phyloP scores from a whole-genome alignment of 2,888 invertebrate species.

The Andrena haemorrhoa region DNA sequence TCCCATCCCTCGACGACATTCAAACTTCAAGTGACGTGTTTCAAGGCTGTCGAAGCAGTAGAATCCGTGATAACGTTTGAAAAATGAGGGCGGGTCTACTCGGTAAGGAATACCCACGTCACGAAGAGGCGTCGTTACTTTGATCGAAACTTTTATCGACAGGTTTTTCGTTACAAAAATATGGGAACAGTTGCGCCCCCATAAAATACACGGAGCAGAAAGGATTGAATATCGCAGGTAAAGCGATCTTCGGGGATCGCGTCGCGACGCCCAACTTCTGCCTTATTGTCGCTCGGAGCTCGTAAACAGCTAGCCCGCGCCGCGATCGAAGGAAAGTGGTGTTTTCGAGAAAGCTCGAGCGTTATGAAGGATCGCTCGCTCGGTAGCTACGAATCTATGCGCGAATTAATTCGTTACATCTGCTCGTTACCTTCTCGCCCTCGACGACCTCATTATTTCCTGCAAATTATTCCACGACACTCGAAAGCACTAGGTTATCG shows the following conservation, averaged over 20 bases:
- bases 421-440: neutral
- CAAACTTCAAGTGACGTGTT: neutral
- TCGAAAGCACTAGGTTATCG: conserved; percentile 30
- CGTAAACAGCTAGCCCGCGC: too few relatives aligned
- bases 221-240: too few relatives aligned
- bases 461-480: conserved; percentile 17
- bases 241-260: too few relatives aligned
- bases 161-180: neutral
- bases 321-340: too few relatives aligned
- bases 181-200: neutral
- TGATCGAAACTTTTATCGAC: neutral
- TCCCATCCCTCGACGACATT: neutral
- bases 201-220: too few relatives aligned
- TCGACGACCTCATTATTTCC: conserved; percentile 18
- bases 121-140: neutral
- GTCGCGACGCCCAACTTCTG: too few relatives aligned
- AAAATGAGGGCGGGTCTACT: neutral
- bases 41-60: neutral
- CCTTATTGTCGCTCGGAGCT: too few relatives aligned
- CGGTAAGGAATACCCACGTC: neutral
- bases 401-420: neutral
- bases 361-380: neutral
- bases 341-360: neutral
- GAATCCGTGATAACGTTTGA: neutral
- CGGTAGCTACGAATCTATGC: neutral